These are phyloP conservation scores for Phalacrocorax brasilianus DNA, from an alignment of 2,113 vertebrate species.

Conservation along the genomic window DNA sequence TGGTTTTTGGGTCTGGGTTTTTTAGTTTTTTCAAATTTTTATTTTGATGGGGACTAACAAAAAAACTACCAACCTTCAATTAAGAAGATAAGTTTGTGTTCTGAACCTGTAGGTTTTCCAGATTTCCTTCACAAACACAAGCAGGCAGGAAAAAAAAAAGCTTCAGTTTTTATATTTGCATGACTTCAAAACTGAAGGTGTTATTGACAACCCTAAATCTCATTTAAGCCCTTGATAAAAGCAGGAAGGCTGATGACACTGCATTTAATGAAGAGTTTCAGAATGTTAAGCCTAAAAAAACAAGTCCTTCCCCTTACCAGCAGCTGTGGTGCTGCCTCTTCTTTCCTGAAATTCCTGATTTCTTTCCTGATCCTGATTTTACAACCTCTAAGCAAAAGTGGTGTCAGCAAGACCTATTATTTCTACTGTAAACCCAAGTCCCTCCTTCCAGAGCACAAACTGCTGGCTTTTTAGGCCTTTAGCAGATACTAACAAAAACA, in stretches of 20 bases:
- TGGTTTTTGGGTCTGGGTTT: neutral
- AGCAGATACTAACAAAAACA: neutral
- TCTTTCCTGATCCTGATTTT: neutral
- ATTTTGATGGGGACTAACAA: neutral
- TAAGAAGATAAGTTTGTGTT: neutral
- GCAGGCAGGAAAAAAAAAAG: neutral
- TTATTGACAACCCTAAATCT: neutral
- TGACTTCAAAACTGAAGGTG: neutral
- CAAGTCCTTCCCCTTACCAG: neutral
- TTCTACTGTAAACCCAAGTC: neutral
- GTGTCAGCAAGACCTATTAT: neutral
- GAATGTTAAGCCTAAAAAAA: neutral
- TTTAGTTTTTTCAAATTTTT: neutral
- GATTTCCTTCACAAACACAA: neutral
- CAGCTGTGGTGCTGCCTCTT: neutral
- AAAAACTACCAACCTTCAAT: neutral
- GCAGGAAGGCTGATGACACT: fast-evolving
- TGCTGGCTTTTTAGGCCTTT: neutral
- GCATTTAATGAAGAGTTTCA: neutral
- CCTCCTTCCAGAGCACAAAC: neutral
- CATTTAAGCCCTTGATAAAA: neutral
- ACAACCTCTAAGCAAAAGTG: neutral
- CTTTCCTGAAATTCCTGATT: neutral
- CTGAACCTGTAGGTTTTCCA: neutral
- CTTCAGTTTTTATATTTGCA: neutral